These are phyloP conservation scores for Condylostylus longicornis DNA, from an alignment of 1,140 invertebrate genomes.

Conservation along the genomic window DNA sequence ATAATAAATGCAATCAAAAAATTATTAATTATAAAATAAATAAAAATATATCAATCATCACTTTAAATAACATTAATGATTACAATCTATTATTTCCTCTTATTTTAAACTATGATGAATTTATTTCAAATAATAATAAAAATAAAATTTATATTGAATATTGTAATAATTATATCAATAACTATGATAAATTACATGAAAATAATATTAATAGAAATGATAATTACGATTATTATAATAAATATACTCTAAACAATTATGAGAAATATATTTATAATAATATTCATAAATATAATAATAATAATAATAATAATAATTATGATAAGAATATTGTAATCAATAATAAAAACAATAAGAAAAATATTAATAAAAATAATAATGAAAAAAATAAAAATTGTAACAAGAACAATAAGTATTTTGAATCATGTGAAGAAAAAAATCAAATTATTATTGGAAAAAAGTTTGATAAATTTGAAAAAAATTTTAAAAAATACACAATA, in stretches of 20 bases:
- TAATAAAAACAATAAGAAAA: constrained; percentile 5
- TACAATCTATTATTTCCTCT: constrained; percentile 9
- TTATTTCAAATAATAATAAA: constrained; percentile 18
- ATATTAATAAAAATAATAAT: constrained; percentile 8
- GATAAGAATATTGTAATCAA: constrained; percentile 9
- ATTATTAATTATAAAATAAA: constrained; percentile 11
- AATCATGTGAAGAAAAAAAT: too few species aligned
- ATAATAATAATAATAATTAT: constrained; percentile 3
- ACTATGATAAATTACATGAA: too few species aligned
- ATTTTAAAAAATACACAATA: too few species aligned
- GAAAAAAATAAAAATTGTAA: neutral
- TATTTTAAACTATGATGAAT: too few species aligned
- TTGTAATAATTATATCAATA: constrained; percentile 1
- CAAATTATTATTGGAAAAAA: too few species aligned
- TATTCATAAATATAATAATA: constrained; percentile 8
- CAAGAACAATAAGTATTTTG: constrained; percentile 12
- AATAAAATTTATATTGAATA: constrained; percentile 9
- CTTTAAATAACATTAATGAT: too few species aligned
- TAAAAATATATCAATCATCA: neutral
- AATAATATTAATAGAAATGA: neutral
- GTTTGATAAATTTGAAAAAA: too few species aligned
- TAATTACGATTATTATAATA: neutral
- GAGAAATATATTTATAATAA: constrained; percentile 12
- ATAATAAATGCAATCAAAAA: constrained; percentile 21
- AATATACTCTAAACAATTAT: constrained; percentile 9